Percentiles rank a stretch among this genome's conserved stretches.
These are phyloP conservation scores for Toxostoma redivivum DNA, from an alignment of 2,113 vertebrate genomes.

Conservation along the genomic window DNA sequence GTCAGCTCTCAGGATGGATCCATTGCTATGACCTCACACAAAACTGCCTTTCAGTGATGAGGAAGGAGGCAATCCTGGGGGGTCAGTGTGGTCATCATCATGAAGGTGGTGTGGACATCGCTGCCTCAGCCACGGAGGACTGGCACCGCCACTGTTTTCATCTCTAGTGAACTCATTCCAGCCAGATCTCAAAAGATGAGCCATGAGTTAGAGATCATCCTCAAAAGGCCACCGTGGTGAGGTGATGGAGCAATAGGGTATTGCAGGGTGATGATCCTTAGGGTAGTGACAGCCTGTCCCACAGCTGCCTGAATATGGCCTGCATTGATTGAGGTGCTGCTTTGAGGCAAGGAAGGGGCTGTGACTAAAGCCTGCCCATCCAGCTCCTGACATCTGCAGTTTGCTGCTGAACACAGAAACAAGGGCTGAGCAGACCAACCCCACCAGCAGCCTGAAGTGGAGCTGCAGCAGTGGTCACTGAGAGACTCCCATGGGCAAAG, in stretches of 20 bases:
- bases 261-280: background rate
- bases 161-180: background rate
- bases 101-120: fast-evolving
- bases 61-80: background rate
- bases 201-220: background rate
- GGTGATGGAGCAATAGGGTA: background rate
- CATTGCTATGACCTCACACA: background rate
- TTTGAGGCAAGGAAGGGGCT: background rate
- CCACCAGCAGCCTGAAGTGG: background rate
- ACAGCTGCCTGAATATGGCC: background rate
- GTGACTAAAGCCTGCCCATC: background rate
- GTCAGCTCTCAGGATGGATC: background rate
- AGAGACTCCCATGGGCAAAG: background rate
- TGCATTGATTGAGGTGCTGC: background rate
- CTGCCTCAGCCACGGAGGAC: background rate
- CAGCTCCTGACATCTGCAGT: background rate
- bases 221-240: background rate
- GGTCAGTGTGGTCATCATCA: fast-evolving
- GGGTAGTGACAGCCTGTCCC: background rate
- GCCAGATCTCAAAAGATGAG: background rate
- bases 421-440: background rate
- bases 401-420: background rate
- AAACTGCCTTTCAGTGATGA: background rate
- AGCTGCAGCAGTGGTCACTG: background rate
- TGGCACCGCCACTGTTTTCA: background rate